Evolutionary conservation across 2,888 invertebrate species (phyloP).

Genomic region (Pilophorus perplexus): DNA sequence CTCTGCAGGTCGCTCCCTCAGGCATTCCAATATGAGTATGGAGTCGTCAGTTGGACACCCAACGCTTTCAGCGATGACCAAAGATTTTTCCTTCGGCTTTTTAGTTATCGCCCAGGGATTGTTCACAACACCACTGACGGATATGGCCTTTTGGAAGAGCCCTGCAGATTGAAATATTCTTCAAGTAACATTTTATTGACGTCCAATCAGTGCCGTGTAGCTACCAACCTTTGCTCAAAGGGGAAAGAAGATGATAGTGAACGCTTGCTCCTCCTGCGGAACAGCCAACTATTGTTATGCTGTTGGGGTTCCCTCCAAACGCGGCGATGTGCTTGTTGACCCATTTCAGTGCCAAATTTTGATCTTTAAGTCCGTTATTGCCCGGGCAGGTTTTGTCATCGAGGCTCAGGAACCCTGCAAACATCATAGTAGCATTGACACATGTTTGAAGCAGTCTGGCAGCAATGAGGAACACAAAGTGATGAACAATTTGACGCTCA

Average conservation of each 20-base stretch:
- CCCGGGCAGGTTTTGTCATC: conserved; percentile 66
- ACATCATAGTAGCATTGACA: no score
- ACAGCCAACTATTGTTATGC: conserved; percentile 65
- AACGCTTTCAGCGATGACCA: conserved; percentile 61
- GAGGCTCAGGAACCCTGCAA: conserved; percentile 68
- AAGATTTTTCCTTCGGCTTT: conserved; percentile 61
- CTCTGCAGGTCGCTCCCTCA: conserved; percentile 60
- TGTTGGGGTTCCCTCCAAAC: conserved; percentile 59
- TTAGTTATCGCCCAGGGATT: conserved; percentile 62
- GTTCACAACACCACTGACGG: conserved; percentile 68
- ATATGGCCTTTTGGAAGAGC: conserved; percentile 62
- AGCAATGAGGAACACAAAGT: no score
- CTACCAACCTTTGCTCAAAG: conserved; percentile 48
- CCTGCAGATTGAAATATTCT: conserved; percentile 36
- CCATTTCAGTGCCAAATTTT: conserved; percentile 52
- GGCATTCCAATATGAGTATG: conserved; percentile 62
- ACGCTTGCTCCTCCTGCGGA: conserved; percentile 54
- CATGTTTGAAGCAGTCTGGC: no score
- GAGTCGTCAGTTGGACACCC: conserved; percentile 62
- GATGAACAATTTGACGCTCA: conserved; percentile 42
- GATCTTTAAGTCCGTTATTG: conserved; percentile 72
- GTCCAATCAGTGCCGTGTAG: background rate
- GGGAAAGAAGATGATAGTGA: conserved; percentile 68
- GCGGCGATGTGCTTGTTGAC: conserved; percentile 54
- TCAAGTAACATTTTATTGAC: background rate